Base-by-base conservation (phyloP, 2,888 invertebrate genomes). In the Meliscaeva auricollis region DNA sequence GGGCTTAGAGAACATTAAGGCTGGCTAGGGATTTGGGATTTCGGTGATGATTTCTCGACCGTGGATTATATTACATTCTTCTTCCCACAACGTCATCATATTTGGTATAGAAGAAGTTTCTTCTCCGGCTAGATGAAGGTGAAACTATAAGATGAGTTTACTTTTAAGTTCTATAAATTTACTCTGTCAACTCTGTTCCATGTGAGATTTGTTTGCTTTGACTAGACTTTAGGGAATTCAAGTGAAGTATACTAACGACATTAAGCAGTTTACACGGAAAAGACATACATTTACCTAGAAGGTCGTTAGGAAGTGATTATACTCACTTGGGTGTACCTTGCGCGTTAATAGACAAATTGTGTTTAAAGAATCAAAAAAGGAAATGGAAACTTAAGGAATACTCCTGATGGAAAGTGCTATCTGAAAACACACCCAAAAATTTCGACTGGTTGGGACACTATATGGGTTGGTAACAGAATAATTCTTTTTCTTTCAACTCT, bases 41-140 rank as follows among this genome's bases (percentile, higher is more conserved):
- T 8, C 8, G 44, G 15, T 60, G 60, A 60, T 41, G 62, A 62
- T 62, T 46, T 44, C 44, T 46, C 13, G 11, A 11, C 26, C 62
- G 46, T 64, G 62, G 30, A 62, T 30, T 62, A 62, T 30, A 1
- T 64, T 30, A 11, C 30, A 17, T 17, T 13, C 11, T 30, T 17
- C 7, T 2, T 26, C 2, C 26, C 4, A 26, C 26, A 3, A 26
- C 35, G 35, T 38, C 11, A 9, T 38, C 35, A 38, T 38, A 38
- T 38, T 11, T 38, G n/a, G n/a, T n/a, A 26, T 9, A 41, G 11
- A n/a, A n/a, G 15, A 41, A 15, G 62, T 62, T 62, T 26, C 17
- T 38, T 3, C 3, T n/a, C n/a, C n/a, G n/a, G 3, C 13, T 13
- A 26, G 32, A 60, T 6, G 44, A 30, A 3, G 17, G 44, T 41